phyloP scores from a whole-genome alignment of 2,888 invertebrate genomes.

The Andricus curvator region DNA sequence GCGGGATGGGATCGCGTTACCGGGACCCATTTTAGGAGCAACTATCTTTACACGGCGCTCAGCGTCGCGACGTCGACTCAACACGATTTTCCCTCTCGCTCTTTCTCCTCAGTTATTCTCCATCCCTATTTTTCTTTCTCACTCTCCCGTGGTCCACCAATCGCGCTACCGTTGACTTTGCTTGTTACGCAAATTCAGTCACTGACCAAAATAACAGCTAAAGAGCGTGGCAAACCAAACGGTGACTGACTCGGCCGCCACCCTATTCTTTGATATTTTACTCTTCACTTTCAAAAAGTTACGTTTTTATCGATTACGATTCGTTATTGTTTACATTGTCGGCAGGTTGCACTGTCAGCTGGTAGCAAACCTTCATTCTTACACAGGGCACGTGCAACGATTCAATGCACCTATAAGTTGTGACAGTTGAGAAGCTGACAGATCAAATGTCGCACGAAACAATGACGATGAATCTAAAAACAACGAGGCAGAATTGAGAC shows the following conservation, averaged over 20 bases:
- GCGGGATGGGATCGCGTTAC: slow-evolving; percentile 82
- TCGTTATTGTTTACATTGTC: slow-evolving; percentile 28
- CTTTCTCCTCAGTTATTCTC: slow-evolving; percentile 46
- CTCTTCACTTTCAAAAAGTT: slow-evolving; percentile 27
- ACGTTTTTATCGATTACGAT: slow-evolving; percentile 1
- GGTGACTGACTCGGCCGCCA: slow-evolving; percentile 54
- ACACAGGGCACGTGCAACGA: slow-evolving; percentile 4
- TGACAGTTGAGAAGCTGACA: slow-evolving; percentile 24
- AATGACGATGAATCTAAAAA: background rate
- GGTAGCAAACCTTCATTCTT: background rate
- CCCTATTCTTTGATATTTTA: slow-evolving; percentile 45
- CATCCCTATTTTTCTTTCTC: slow-evolving; percentile 48
- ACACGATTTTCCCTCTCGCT: slow-evolving; percentile 48
- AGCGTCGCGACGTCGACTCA: slow-evolving; percentile 63
- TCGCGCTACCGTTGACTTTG: slow-evolving; percentile 54
- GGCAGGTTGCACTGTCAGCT: slow-evolving; percentile 35
- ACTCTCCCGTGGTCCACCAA: slow-evolving; percentile 58
- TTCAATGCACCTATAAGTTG: background rate
- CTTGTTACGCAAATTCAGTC: slow-evolving; percentile 75
- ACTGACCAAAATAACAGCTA: slow-evolving; percentile 74
- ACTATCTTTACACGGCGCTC: slow-evolving; percentile 79
- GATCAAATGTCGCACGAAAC: slow-evolving; percentile 3
- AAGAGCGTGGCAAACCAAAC: slow-evolving; percentile 52
- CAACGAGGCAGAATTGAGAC: background rate
- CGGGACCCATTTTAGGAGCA: slow-evolving; percentile 84